phyloP scores from a whole-genome alignment of 1,140 invertebrate genomes.

The Caenorhabditis briggsae region DNA sequence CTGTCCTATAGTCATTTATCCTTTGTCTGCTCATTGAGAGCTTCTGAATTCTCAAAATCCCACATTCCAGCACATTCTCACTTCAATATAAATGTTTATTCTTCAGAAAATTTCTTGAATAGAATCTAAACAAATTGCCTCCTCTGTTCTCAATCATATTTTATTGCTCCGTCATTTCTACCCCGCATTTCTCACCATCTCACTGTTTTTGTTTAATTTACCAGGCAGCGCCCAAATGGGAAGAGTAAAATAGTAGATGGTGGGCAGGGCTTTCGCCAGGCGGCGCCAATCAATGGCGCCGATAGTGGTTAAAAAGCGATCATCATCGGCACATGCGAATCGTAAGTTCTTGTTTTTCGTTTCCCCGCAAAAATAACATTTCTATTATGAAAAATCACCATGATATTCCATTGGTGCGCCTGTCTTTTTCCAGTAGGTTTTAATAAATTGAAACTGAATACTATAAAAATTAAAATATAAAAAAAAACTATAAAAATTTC shows the following conservation, averaged over 20 bases:
- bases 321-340: constrained; percentile 11
- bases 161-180: not conserved
- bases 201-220: constrained; percentile 40
- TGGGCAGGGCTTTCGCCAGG: constrained; percentile 52
- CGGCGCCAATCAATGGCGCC: constrained; percentile 52
- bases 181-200: too few species aligned
- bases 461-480: too few species aligned
- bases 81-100: not conserved
- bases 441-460: too few species aligned
- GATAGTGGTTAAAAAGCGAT: constrained; percentile 34
- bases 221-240: constrained; percentile 45
- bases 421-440: too few species aligned
- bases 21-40: not conserved
- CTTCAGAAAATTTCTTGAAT: not conserved
- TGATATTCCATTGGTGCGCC: too few species aligned
- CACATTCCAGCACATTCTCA: not conserved
- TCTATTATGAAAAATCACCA: too few species aligned
- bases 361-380: too few species aligned
- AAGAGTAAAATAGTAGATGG: constrained; percentile 48
- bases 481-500: too few species aligned
- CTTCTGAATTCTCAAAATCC: not conserved
- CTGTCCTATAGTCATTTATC: not conserved
- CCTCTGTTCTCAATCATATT: constrained; percentile 16
- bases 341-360: constrained; percentile 13
- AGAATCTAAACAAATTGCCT: constrained; percentile 12